Evolutionary conservation across 2,888 invertebrate genomes (phyloP).

Genomic region (Oxycera nigricornis): DNA sequence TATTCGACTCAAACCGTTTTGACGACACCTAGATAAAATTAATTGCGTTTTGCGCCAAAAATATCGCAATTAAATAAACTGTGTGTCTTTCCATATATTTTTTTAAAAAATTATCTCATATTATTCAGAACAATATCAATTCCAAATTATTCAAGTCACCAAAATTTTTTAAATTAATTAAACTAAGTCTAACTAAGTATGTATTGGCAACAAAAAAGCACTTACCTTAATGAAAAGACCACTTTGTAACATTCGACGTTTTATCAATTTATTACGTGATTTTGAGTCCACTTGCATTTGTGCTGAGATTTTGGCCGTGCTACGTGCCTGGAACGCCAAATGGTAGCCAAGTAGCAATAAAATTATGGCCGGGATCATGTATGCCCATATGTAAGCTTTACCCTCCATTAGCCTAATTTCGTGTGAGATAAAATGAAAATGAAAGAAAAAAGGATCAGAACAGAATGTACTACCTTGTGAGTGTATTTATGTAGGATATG

Average conservation of each 20-base stretch:
- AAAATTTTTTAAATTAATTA: background rate
- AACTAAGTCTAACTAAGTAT: background rate
- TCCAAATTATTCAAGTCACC: no score
- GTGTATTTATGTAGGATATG: no score
- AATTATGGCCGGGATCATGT: slow-evolving; percentile 62
- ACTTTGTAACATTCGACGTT: slow-evolving; percentile 67
- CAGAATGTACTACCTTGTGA: no score
- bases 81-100: no score
- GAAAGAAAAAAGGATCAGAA: background rate
- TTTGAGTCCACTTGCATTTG: slow-evolving; percentile 68
- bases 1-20: no score
- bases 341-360: slow-evolving; percentile 63
- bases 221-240: slow-evolving; percentile 67
- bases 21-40: no score
- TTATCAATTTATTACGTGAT: slow-evolving; percentile 68
- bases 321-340: slow-evolving; percentile 63
- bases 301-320: slow-evolving; percentile 67
- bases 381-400: slow-evolving; percentile 52
- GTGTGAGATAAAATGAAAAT: background rate
- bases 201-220: background rate
- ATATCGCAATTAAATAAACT: no score
- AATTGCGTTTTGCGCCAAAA: no score
- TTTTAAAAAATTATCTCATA: no score
- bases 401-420: slow-evolving; percentile 51
- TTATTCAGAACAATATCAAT: no score